phyloP scores from a whole-genome alignment of 2,113 vertebrate genomes.

The Hippolais icterina region DNA sequence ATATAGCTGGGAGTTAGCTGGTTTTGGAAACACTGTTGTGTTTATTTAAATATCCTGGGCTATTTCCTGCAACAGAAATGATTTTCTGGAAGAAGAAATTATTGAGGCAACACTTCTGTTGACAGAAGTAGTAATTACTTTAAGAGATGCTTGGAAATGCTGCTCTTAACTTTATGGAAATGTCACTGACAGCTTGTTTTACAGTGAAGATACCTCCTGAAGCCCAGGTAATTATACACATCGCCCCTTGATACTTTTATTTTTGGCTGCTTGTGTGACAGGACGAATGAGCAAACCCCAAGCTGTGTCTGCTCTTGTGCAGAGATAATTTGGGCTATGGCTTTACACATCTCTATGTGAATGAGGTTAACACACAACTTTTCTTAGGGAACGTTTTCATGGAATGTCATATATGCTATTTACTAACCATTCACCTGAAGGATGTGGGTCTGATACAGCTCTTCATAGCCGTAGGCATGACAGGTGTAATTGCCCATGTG shows the following conservation, averaged over 20 bases:
- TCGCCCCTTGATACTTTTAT: not conserved
- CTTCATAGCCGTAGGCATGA: constrained; percentile 91
- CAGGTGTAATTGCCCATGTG: constrained; percentile 99
- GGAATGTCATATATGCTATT: constrained; percentile 74
- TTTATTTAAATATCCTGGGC: not conserved
- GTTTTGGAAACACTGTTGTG: not conserved
- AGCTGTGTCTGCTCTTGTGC: fast-evolving
- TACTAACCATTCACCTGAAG: constrained; percentile 99
- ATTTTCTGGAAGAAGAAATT: not conserved
- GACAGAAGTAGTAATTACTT: not conserved
- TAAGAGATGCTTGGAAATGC: not conserved
- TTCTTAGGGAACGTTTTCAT: constrained; percentile 1
- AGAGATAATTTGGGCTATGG: not conserved
- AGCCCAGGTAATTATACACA: not conserved
- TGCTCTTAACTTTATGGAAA: not conserved
- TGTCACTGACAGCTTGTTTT: not conserved
- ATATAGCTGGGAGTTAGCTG: not conserved
- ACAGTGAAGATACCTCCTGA: not conserved
- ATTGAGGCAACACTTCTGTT: not conserved
- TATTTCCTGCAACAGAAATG: not conserved
- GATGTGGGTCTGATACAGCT: constrained; percentile 93
- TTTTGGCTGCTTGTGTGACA: not conserved
- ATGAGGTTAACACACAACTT: not conserved
- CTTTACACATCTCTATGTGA: not conserved
- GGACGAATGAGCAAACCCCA: fast-evolving